These are phyloP conservation scores for Sphyrna mokarran DNA, from an alignment of 2,113 vertebrate species.

Conservation along the genomic window DNA sequence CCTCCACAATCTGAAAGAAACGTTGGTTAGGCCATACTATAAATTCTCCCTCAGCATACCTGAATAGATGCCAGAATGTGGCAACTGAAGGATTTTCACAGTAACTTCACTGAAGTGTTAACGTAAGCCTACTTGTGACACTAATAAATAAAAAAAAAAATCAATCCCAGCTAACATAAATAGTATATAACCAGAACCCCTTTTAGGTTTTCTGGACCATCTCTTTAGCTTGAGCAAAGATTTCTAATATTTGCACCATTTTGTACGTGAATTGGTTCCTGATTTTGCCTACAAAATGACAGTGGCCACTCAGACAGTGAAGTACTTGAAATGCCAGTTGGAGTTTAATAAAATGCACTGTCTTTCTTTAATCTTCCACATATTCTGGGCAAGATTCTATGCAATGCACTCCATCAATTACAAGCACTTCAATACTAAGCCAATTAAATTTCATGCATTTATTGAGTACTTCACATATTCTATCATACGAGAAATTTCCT, in stretches of 20 bases:
- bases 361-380: background rate
- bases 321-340: background rate
- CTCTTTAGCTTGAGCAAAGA: background rate
- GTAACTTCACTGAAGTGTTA: too few relatives aligned
- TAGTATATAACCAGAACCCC: background rate
- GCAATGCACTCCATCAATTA: background rate
- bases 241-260: background rate
- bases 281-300: background rate
- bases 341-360: background rate
- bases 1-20: too few relatives aligned
- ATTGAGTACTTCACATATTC: background rate
- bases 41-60: too few relatives aligned
- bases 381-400: background rate
- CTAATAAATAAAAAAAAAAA: background rate
- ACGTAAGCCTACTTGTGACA: too few relatives aligned
- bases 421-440: background rate
- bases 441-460: background rate
- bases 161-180: background rate
- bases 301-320: background rate
- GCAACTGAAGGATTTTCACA: too few relatives aligned
- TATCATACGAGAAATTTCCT: background rate
- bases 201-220: background rate
- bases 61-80: too few relatives aligned
- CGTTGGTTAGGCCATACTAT: too few relatives aligned
- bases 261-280: background rate